These are phyloP conservation scores for Albula goreensis DNA, from an alignment of 2,113 vertebrate genomes.

Conservation along the genomic window DNA sequence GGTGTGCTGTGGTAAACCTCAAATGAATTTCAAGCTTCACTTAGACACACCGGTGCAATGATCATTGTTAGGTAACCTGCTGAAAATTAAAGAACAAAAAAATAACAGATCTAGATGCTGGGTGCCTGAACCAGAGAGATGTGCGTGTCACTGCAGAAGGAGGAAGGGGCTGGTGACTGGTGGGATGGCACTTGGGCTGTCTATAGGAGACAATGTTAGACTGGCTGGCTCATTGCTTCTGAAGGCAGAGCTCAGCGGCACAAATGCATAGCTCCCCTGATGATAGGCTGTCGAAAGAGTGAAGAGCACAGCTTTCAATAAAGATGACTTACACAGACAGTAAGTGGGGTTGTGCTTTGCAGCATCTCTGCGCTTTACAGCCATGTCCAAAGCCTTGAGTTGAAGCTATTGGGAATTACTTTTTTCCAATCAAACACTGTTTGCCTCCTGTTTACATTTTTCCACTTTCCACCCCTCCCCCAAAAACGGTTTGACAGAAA, in stretches of 20 bases:
- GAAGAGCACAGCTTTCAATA: slow-evolving; percentile 15
- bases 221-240: slow-evolving; percentile 17
- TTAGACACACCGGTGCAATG: neutral
- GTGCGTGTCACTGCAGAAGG: neutral
- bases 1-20: neutral
- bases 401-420: neutral
- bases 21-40: neutral
- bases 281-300: slow-evolving; percentile 25
- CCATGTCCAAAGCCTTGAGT: neutral
- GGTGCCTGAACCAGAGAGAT: neutral
- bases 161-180: neutral
- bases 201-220: slow-evolving; percentile 10
- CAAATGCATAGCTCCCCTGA: slow-evolving; percentile 23
- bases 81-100: no score
- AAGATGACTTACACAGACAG: slow-evolving; percentile 20
- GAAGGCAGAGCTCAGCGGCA: slow-evolving; percentile 16
- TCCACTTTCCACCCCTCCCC: neutral
- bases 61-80: neutral
- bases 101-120: neutral
- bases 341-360: slow-evolving; percentile 13
- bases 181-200: neutral
- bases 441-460: neutral
- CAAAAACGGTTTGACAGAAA: neutral
- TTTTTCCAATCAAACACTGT: neutral
- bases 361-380: neutral